Base-by-base conservation (phyloP, 2,888 invertebrate genomes). In the Acheta domesticus region DNA sequence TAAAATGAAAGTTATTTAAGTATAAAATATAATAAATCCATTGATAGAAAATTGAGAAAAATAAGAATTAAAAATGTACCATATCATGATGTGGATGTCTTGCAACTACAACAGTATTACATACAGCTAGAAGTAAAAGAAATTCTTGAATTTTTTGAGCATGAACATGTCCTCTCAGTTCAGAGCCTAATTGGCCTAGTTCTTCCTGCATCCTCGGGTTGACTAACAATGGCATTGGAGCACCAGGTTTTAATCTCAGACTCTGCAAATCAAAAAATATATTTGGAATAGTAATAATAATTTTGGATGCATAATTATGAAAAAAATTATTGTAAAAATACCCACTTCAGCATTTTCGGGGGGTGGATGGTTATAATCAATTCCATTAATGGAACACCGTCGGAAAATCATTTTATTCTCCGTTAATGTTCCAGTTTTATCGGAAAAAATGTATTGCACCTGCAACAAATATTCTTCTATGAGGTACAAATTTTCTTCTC, bases 381-480 rank as follows among this genome's bases (percentile, higher is more conserved):
- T 91, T 0, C 97, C 98, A 48, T 92, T 93, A 48, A 98, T 93
- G 3, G 95, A 92, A 85, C 98, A 98, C 77, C 95, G 90, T 80
- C 96, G 91, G 87, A 99, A 99, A 85, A 97, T 91, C 98, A 99
- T 99, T 87, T 96, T 94, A 87, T 99, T 99, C 87, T 98, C 98
- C 0, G 99, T 99, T 80, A 99, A 88, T 2, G 99, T 99, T 11
- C 99, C 99, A 1, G 99, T 99, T 88, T 99, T 99, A 87, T 99
- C 99, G 14, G 96, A 96, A 88, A 99, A 98, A 82, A 99, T 91
- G 85, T 98, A 98, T 85, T 96, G 94, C 77, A 95, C 90, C 88
- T 89, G 82, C 11, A 84, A 82, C 75, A 77, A 73, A 77, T 23
- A 79, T n/a, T 12, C 74, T 75, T 50, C 16, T 16, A 14, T 74